Evolutionary conservation across 1,140 invertebrate species (phyloP), one percentile per base, ranked within the genome.

Genomic region (Brachystomella parvula): DNA sequence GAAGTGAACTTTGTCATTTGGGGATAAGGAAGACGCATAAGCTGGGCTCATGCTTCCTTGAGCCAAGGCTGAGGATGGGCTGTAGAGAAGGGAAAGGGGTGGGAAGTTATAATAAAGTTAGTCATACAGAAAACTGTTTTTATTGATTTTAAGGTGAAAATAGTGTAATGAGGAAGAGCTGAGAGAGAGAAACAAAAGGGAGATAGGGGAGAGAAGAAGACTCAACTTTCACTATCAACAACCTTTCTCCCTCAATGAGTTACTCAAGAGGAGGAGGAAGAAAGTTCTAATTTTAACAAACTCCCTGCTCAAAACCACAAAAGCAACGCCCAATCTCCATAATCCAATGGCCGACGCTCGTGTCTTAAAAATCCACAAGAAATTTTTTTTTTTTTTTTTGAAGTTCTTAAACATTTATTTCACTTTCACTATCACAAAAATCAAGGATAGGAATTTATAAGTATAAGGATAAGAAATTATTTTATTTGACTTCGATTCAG

Each of bases 91-190:
- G n/a, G n/a, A n/a, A n/a, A n/a, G n/a, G n/a, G n/a, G n/a, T n/a
- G n/a, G n/a, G n/a, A n/a, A n/a, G n/a, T n/a, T n/a, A n/a, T 44
- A 44, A 44, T 44, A 44, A 44, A 44, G 39, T 44, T n/a, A 44
- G 9, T 9, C 39, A 44, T 9, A n/a, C 9, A 44, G 39, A 12
- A 44, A 44, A 44, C 9, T 9, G 9, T 44, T 44, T 44, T 44
- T 44, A 44, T 44, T 44, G 39, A 44, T 44, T 44, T 44, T 44
- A 44, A 44, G 39, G 39, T 44, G 39, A 44, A 44, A 44, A 44
- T 44, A 44, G n/a, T 44, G 39, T 44, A 44, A 44, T 44, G 39
- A 44, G n/a, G n/a, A n/a, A n/a, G n/a, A n/a, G n/a, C n/a, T n/a
- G n/a, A n/a, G n/a, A n/a, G 39, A 44, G 39, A 44, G 39, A 44